These are phyloP conservation scores for Noctua janthe DNA, from an alignment of 2,888 invertebrate species.

Conservation along the genomic window DNA sequence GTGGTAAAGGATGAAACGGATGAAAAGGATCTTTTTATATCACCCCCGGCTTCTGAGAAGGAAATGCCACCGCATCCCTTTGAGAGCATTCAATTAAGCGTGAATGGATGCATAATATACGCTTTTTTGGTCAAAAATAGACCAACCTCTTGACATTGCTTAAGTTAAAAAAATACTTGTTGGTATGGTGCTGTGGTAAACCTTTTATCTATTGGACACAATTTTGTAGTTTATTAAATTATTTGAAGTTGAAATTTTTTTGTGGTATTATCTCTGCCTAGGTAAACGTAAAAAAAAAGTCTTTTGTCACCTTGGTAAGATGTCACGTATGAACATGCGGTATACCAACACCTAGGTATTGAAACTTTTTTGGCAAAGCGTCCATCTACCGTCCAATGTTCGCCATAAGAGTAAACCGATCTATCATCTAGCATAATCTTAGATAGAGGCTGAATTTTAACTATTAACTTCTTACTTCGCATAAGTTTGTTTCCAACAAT, in stretches of 20 bases:
- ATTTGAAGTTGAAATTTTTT: background rate
- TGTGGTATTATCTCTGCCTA: background rate
- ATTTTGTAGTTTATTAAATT: background rate
- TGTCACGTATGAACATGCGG: background rate
- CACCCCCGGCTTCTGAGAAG: conserved; percentile 75
- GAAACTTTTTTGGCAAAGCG: background rate
- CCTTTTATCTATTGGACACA: background rate
- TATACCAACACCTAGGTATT: background rate
- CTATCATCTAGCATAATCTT: background rate
- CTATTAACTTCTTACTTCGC: background rate
- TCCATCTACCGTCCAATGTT: too few species aligned
- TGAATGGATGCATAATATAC: conserved; percentile 60
- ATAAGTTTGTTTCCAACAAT: background rate
- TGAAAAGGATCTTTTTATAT: conserved; percentile 69
- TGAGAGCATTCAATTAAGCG: conserved; percentile 64
- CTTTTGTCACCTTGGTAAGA: background rate
- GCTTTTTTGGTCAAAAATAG: conserved; percentile 44
- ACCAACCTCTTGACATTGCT: conserved; percentile 31
- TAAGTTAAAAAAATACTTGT: conserved; percentile 13
- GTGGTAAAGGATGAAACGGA: conserved; percentile 56
- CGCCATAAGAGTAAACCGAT: background rate
- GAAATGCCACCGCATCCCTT: conserved; percentile 73
- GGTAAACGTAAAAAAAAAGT: background rate
- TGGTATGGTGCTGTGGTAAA: too few species aligned
- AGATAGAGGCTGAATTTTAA: background rate